These are phyloP conservation scores for Ariopsis seemanni DNA, from an alignment of 2,113 vertebrate genomes.

Conservation along the genomic window DNA sequence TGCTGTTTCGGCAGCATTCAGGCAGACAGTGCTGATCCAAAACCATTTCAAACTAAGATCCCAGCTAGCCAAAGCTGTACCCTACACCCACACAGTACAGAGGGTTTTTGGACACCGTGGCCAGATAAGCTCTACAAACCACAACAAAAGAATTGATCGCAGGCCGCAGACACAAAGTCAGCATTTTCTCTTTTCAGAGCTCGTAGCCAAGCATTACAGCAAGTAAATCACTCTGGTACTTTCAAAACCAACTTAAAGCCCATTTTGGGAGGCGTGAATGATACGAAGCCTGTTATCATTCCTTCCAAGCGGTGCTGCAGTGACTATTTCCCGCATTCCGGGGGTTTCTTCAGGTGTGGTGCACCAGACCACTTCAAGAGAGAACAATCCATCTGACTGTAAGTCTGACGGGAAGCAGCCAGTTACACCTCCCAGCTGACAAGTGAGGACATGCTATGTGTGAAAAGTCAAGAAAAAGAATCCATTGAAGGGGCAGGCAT, in stretches of 20 bases:
- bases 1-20: conserved; percentile 15
- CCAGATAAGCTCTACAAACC: conserved; percentile 35
- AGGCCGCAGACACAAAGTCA: conserved; percentile 44
- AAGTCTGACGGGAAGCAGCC: conserved; percentile 37
- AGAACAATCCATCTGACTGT: conserved; percentile 6
- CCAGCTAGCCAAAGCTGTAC: neutral
- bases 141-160: conserved; percentile 48
- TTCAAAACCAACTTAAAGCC: conserved; percentile 21
- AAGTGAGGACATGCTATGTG: conserved; percentile 43
- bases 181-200: conserved; percentile 40
- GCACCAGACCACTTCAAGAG: conserved; percentile 36
- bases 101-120: conserved; percentile 12
- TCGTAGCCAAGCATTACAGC: conserved; percentile 24
- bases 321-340: conserved; percentile 31
- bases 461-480: conserved; percentile 28
- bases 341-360: conserved; percentile 46
- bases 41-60: neutral
- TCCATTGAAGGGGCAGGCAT: conserved; percentile 21
- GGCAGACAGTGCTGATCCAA: neutral
- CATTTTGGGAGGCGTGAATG: conserved; percentile 18
- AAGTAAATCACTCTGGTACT: conserved; percentile 33
- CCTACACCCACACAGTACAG: neutral
- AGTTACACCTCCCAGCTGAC: conserved; percentile 28
- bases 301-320: conserved; percentile 4
- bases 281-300: conserved; percentile 29